Evolutionary conservation across 2,797 vertebrate species (phyloP), one percentile per base, ranked within the genome.

Genomic region (Poecilia picta): DNA sequence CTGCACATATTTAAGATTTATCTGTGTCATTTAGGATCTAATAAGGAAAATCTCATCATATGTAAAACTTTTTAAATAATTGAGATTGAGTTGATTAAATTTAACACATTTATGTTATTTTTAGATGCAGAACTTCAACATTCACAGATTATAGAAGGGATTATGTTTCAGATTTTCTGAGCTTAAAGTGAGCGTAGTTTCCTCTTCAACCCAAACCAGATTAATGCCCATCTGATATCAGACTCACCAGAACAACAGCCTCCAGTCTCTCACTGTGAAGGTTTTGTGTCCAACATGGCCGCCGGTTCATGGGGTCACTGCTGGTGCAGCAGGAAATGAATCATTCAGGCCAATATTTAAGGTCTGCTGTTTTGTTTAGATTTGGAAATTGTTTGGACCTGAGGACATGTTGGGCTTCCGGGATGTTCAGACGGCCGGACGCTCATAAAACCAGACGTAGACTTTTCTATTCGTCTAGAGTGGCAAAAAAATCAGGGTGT

Each of bases 301-400:
- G 73, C 80, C 73, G 49, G 49, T 78, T 90, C 82, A 72, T n/a
- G 23, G 82, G 78, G 78, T 87, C 80, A 74, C 78, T 82, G 45
- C 59, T 76, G 53, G 68, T 33, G 66, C 77, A 78, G 73, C 16
- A 18, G 55, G 73, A 81, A 83, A 82, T 90, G 80, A 87, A 90
- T 90, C 79, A 87, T 92, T 89, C 79, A 81, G 73, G 51, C 41
- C 68, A 25, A 76, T 83, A 76, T 84, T 77, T 83, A 83, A 85
- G 73, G 71, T 81, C n/a, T 47, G 36, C 39, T 47, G 12, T 18
- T 53, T 80, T 77, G 49, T 79, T 83, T 87, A 74, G n/a, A 64
- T 88, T 89, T 83, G 84, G 28, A 73, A 73, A 80, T 79, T 66
- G 78, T 88, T 87, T 86, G 72, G 71, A n/a, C 77, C 51, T 77